These are phyloP conservation scores for Nibea albiflora DNA, from an alignment of 2,113 vertebrate species.

Conservation along the genomic window DNA sequence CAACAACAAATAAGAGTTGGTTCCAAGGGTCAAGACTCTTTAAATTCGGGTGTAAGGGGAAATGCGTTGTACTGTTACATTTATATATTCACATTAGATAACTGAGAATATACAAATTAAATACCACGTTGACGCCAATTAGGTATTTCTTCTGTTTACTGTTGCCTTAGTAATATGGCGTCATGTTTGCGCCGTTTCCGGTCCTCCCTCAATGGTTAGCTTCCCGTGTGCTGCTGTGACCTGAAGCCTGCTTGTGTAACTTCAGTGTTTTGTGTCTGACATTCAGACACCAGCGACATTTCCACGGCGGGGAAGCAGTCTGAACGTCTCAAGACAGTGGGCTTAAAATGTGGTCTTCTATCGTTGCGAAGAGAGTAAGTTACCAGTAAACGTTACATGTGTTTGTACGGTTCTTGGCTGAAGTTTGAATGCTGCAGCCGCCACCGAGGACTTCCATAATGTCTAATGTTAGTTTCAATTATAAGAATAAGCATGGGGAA, in stretches of 20 bases:
- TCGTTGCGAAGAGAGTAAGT: conserved; percentile 74
- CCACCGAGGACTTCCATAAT: background rate
- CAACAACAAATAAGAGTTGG: conserved; percentile 33
- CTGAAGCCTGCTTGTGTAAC: conserved; percentile 34
- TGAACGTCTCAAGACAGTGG: background rate
- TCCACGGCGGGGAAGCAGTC: background rate
- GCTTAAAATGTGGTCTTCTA: conserved; percentile 67
- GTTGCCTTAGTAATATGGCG: background rate
- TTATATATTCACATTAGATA: rapidly evolving
- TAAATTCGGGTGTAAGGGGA: rapidly evolving
- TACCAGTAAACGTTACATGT: background rate
- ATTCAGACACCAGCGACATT: background rate
- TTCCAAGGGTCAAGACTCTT: conserved; percentile 13
- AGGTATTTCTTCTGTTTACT: no score
- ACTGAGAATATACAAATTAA: background rate
- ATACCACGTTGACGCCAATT: background rate
- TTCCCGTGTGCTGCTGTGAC: conserved; percentile 15
- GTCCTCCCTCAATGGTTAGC: background rate
- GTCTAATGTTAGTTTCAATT: background rate
- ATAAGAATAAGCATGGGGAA: background rate
- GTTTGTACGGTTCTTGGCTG: background rate
- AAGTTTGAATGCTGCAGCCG: background rate
- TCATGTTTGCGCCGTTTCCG: background rate
- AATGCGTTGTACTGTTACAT: rapidly evolving
- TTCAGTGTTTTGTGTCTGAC: conserved; percentile 19